Conservation (phyloP, 1,140 invertebrate genomes). For the Brachionus manjavacas region DNA sequence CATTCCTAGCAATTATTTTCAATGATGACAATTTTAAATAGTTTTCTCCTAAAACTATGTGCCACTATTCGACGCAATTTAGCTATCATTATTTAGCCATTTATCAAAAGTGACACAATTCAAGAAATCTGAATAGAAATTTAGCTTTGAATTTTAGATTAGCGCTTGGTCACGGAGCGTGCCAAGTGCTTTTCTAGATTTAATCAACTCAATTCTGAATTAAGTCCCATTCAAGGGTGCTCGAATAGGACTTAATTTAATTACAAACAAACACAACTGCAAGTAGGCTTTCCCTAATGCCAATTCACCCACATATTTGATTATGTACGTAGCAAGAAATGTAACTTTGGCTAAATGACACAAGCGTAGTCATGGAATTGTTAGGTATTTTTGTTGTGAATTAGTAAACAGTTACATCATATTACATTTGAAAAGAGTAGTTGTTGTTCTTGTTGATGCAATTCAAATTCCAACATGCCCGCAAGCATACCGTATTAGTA, state of each 20-base stretch:
- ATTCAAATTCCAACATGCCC: conserved; percentile 17
- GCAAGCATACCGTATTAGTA: conserved; percentile 7
- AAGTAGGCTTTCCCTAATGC: not conserved
- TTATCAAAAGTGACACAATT: conserved; percentile 2
- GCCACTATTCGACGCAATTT: not conserved
- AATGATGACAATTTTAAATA: not conserved
- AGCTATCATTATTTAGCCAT: not conserved
- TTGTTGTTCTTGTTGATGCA: not conserved
- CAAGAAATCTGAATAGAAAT: not conserved
- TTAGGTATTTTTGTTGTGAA: not conserved
- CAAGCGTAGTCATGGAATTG: not conserved
- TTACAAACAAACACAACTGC: not conserved
- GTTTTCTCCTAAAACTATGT: not conserved
- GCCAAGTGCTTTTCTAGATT: not conserved
- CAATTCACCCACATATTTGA: not conserved
- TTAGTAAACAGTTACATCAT: conserved; percentile 35
- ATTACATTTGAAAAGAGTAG: not conserved
- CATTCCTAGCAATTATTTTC: not conserved
- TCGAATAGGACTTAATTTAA: not conserved
- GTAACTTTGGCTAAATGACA: not conserved
- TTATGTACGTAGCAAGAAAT: no score
- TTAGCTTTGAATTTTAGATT: not conserved
- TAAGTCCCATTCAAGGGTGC: not conserved
- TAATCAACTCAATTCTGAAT: not conserved
- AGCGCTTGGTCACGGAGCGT: not conserved